A percentile compares a stretch with the other conserved stretches of the same genome.
Conservation (phyloP, 2,113 vertebrate genomes). For the Solea senegalensis region DNA sequence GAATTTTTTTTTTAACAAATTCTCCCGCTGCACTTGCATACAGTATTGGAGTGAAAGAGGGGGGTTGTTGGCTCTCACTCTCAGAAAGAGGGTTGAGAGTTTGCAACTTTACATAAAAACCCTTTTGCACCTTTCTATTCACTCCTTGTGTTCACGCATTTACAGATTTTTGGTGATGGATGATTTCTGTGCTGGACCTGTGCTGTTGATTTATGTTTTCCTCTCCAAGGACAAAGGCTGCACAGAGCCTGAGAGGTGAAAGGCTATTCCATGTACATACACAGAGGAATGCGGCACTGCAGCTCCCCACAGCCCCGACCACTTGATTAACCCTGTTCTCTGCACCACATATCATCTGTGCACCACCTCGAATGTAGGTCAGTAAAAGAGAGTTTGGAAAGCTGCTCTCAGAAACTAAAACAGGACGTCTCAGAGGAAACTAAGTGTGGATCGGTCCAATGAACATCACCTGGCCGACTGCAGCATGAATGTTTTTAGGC, state of each 20-base stretch:
- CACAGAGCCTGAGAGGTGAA: constrained; percentile 68
- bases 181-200: constrained; percentile 37
- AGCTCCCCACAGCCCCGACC: constrained; percentile 34
- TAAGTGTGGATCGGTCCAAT: constrained; percentile 33
- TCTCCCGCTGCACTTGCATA: constrained; percentile 29
- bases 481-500: constrained; percentile 43
- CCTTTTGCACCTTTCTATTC: constrained; percentile 10
- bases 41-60: constrained; percentile 19
- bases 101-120: constrained; percentile 20
- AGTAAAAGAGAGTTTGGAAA: constrained; percentile 66
- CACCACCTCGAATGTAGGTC: constrained; percentile 75
- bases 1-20: constrained; percentile 32
- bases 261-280: constrained; percentile 67
- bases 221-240: constrained; percentile 67
- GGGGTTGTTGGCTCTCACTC: constrained; percentile 37
- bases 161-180: constrained; percentile 21
- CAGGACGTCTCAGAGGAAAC: constrained; percentile 49
- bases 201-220: constrained; percentile 64
- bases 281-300: constrained; percentile 65
- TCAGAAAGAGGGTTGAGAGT: constrained; percentile 36
- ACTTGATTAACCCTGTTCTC: constrained; percentile 36
- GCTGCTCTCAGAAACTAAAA: constrained; percentile 49
- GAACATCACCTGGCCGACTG: constrained; percentile 22
- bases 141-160: constrained; percentile 10
- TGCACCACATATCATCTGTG: constrained; percentile 69